Evolutionary conservation across 2,888 invertebrate species (phyloP).

Genomic region (Ophioninae sp.): DNA sequence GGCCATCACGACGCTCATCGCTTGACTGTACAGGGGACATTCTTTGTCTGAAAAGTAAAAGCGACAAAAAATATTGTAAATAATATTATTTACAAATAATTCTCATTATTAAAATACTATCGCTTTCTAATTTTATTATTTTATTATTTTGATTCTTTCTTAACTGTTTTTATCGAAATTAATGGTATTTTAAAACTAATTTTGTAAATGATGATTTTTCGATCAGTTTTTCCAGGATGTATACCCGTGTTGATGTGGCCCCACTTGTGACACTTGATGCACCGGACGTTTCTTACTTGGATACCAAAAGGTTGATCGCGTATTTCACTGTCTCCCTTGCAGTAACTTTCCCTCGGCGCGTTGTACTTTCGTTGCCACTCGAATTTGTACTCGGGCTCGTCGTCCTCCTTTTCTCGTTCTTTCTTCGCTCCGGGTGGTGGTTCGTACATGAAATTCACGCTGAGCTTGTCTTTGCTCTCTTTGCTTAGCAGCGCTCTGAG

Average conservation of each 20-base stretch:
- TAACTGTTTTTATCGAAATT: no score
- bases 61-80: no score
- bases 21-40: conserved; percentile 95
- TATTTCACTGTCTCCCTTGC: conserved; percentile 98
- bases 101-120: not conserved
- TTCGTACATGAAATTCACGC: conserved; percentile 99
- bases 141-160: no score
- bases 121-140: conserved; percentile 20
- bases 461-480: conserved; percentile 99
- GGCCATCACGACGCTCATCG: conserved; percentile 91
- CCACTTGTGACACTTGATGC: conserved; percentile 99
- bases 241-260: conserved; percentile 97
- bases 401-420: conserved; percentile 94
- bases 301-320: conserved; percentile 99
- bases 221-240: not conserved
- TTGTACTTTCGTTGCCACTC: conserved; percentile 99
- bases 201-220: no score
- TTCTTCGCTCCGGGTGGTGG: conserved; percentile 98
- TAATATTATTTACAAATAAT: no score
- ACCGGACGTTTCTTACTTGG: conserved; percentile 97
- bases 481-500: conserved; percentile 96
- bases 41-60: conserved; percentile 88
- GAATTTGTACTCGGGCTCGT: conserved; percentile 98
- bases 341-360: conserved; percentile 98
- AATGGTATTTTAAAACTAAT: no score